Base-by-base conservation (phyloP, 2,113 vertebrate species). In the Sinocyclocheilus anophthalmus region DNA sequence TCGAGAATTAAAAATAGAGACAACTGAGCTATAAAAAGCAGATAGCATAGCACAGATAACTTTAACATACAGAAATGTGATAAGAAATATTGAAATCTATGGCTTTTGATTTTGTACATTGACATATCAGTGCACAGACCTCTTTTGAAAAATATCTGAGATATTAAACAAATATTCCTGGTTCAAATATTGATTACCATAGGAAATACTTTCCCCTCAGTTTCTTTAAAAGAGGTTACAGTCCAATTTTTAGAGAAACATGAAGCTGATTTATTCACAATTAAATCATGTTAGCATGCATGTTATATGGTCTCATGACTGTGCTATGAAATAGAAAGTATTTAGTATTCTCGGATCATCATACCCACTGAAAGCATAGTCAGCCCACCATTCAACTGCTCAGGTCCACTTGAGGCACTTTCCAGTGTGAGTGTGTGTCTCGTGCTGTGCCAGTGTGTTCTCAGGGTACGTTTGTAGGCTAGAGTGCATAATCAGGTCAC, bases 321-420 rank as follows among this genome's bases (percentile, higher is more conserved):
- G 30, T 30, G 30, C 30, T 30, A 30, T 30, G 30, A 13, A 37
- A 69, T 14, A 16, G 14, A 33, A 69, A 12, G 4, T 24, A 65
- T 26, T 65, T n/a, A 61, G 42, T 10, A 14, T 77, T 77, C 48
- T 77, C 45, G 53, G 48, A 30, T 69, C 42, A 53, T 53, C 42
- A 73, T 18, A 24, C 81, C 57, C 45, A 11, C 42, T 20, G 45
- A 50, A 50, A n/a, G 82, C 5, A 88, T 81, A 65, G 87, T 88
- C 73, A 33, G 11, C 65, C 14, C 26, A 33, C 70, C 61, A 70
- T n/a, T 67, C 45, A 53, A 57, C 30, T 39, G 53, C 26, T 82
- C 83, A 73, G 76, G 26, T 82, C 39, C 63, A 84, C 83, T 86
- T 81, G 77, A 59, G 86, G 76, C 24, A 16, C 42, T 83, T n/a